phyloP scores from a whole-genome alignment of 2,113 vertebrate species.

The Laticauda laticaudata region DNA sequence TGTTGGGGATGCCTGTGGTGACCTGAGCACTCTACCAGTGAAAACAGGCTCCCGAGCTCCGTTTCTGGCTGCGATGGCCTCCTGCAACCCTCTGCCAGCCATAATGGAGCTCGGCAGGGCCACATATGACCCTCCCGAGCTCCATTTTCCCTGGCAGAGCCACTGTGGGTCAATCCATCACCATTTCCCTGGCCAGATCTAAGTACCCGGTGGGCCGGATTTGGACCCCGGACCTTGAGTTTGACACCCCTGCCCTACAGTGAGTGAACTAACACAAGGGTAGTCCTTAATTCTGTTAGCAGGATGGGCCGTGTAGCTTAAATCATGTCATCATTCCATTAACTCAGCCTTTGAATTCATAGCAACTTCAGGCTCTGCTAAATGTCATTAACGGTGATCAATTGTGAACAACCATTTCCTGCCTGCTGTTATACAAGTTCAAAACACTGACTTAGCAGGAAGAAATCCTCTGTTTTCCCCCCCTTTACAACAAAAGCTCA shows the following conservation, averaged over 20 bases:
- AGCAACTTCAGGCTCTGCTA: slow-evolving; percentile 40
- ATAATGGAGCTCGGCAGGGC: no score
- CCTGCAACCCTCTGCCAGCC: no score
- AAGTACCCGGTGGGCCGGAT: no score
- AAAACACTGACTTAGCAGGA: slow-evolving; percentile 23
- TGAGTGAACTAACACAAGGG: slow-evolving; percentile 2
- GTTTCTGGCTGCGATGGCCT: no score
- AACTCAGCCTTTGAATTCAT: slow-evolving; percentile 36
- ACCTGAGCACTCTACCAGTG: no score
- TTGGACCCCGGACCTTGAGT: no score
- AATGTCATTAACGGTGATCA: slow-evolving; percentile 43
- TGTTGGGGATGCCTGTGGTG: no score
- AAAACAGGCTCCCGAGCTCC: no score
- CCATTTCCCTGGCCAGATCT: no score
- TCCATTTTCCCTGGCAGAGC: no score
- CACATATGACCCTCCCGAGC: no score
- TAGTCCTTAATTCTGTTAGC: slow-evolving; percentile 20
- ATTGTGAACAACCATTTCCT: slow-evolving; percentile 49
- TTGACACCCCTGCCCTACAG: neutral
- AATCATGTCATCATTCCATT: slow-evolving; percentile 14
- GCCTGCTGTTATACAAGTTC: neutral
- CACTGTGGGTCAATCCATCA: no score
- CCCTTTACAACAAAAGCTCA: neutral
- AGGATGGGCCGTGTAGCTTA: slow-evolving; percentile 23
- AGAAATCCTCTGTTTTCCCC: slow-evolving; percentile 34